Conservation (phyloP, 1,140 invertebrate genomes). For the Acyrthosiphon pisum region DNA sequence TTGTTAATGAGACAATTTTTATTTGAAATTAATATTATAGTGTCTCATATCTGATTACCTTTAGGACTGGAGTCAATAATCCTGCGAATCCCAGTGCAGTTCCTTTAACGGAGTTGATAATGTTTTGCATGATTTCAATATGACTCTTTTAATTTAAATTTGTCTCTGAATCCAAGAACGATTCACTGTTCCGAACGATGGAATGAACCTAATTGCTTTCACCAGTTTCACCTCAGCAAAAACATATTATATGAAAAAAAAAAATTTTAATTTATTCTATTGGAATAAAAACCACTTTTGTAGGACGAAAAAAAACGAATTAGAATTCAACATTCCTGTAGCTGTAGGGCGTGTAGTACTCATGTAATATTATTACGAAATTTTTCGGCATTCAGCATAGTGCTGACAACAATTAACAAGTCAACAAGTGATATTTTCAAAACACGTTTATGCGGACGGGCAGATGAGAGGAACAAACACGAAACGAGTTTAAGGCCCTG, state of each 20-base stretch:
- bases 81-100: conserved; percentile 94
- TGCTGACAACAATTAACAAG: neutral
- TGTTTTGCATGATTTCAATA: conserved; percentile 84
- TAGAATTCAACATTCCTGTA: neutral
- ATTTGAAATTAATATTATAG: neutral
- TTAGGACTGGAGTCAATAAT: conserved; percentile 94
- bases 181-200: neutral
- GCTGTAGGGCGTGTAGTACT: neutral
- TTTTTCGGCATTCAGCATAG: neutral
- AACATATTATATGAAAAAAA: neutral
- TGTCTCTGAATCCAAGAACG: neutral
- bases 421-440: neutral
- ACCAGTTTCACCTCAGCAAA: neutral
- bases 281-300: neutral
- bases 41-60: conserved; percentile 69
- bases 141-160: neutral
- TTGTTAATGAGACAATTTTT: neutral
- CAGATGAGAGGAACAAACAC: neutral
- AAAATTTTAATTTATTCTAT: neutral
- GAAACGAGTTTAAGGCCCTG: neutral
- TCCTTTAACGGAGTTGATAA: conserved; percentile 94
- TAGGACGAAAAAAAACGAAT: neutral
- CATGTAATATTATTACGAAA: neutral
- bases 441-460: neutral
- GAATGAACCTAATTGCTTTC: neutral